Conservation (phyloP, 1,140 invertebrate genomes). For the Melanaphis sacchari region DNA sequence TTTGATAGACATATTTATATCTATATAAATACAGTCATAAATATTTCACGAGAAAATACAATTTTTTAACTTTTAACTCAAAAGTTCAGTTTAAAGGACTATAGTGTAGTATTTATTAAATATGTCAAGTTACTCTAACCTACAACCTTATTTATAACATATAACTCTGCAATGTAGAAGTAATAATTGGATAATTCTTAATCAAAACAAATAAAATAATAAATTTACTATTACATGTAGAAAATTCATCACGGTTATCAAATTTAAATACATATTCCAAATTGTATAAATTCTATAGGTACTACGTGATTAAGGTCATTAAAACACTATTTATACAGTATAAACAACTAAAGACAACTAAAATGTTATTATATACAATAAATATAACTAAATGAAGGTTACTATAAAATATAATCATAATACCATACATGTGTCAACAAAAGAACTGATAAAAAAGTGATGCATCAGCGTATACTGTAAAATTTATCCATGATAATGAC, state of each 20-base stretch:
- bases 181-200: neutral
- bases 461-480: neutral
- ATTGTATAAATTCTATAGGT: neutral
- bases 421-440: neutral
- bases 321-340: neutral
- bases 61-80: neutral
- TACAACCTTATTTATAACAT: neutral
- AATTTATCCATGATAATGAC: neutral
- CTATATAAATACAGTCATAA: neutral
- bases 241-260: neutral
- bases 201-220: neutral
- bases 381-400: neutral
- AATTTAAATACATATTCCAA: neutral
- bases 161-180: neutral
- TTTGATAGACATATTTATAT: neutral
- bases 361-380: slow-evolving; percentile 21
- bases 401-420: slow-evolving; percentile 2
- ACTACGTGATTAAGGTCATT: neutral
- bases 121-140: neutral
- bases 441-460: neutral
- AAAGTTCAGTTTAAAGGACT: neutral
- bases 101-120: neutral
- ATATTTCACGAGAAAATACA: neutral
- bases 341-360: neutral
- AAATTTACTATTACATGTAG: neutral